Base-by-base conservation (phyloP, 2,888 invertebrate species). In the Agriopis leucophaearia region DNA sequence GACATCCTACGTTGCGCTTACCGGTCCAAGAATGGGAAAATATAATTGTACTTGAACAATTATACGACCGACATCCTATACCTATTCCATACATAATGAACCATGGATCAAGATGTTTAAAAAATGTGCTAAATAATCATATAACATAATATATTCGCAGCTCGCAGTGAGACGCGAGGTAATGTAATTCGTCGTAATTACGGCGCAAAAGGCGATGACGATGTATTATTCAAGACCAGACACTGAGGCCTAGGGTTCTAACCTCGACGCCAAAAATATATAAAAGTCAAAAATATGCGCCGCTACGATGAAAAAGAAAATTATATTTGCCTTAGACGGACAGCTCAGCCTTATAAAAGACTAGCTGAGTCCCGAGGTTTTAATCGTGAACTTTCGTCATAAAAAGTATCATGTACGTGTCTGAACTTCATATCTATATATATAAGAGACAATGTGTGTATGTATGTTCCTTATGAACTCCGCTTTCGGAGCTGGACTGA, bases 191-290 rank as follows among this genome's bases (percentile, higher is more conserved):
- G 13, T 42, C 48, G 50, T 51, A 60, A 51, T 50, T 42, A 50
- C 50, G 50, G 60, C 60, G 50, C 48, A 60, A 60, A 50, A 40
- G 50, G 48, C 38, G 60, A 51, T n/a, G 40, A 27, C 18, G 47
- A 60, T 60, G 60, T 60, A 60, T 60, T 60, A 60, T 60, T 60
- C 60, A 60, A 48, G 10, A 42, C 48, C 12, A 51, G 51, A 40
- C 48, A 36, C 35, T 35, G 45, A 55, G 55, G 27, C 55, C 57
- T 12, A 10, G 10, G 57, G n/a, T 56, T 45, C 16, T 45, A 35
- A 45, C 57, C 57, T 45, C 57, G 35, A 6, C 42, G 42, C 12
- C 45, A 36, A 15, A 47, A 57, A 47, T 15, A 36, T 57, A 55
- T 42, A 42, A 42, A 54, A 8, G 52, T 54, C 42, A 3, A 55